These are phyloP conservation scores for Platyura marginata DNA, from an alignment of 1,140 invertebrate genomes.

Conservation along the genomic window DNA sequence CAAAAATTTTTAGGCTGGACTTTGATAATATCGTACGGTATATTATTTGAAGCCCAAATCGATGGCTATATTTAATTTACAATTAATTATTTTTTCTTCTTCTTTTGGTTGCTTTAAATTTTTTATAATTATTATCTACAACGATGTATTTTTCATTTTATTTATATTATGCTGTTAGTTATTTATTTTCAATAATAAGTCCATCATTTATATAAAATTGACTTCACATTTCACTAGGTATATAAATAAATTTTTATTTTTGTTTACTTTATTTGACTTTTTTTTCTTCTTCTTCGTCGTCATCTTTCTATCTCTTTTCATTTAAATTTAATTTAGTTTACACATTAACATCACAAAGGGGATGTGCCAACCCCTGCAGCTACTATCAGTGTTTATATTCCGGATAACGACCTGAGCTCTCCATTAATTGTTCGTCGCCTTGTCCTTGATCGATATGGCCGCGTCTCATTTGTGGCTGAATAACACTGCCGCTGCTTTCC, in stretches of 20 bases:
- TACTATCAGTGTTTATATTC: constrained; percentile 36
- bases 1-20: too few relatives aligned
- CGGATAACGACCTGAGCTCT: constrained; percentile 24
- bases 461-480: constrained; percentile 12
- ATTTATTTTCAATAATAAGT: too few relatives aligned
- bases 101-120: too few relatives aligned
- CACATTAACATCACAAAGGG: background rate
- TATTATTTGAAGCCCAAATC: too few relatives aligned
- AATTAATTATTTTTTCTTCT: too few relatives aligned
- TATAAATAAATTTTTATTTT: background rate
- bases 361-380: background rate
- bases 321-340: background rate
- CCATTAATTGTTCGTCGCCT: constrained; percentile 21
- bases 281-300: background rate
- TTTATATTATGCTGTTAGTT: too few relatives aligned
- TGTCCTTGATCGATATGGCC: constrained; percentile 11
- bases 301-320: background rate
- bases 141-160: too few relatives aligned
- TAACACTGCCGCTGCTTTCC: constrained; percentile 27
- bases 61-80: too few relatives aligned
- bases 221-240: background rate
- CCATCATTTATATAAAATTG: background rate
- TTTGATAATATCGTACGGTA: too few relatives aligned
- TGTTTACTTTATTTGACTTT: background rate
- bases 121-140: too few relatives aligned